Conservation (phyloP, 1,140 invertebrate species). For the Holotrichia oblita region DNA sequence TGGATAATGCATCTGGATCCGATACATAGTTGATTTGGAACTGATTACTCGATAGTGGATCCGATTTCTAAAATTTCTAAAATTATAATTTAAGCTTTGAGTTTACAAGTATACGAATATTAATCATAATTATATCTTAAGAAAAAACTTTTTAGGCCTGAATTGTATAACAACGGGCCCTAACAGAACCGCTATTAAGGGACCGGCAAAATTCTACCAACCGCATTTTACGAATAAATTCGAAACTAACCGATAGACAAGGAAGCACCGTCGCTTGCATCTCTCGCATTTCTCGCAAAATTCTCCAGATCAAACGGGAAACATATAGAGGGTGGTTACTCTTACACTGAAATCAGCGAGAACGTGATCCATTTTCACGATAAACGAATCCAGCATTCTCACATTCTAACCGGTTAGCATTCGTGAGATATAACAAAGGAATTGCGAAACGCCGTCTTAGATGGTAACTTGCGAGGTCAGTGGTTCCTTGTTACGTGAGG, state of each 20-base stretch:
- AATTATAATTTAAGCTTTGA: too few species aligned
- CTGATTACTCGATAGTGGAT: too few species aligned
- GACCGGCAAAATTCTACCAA: neutral
- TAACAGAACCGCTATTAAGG: neutral
- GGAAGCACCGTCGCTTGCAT: conserved; percentile 23
- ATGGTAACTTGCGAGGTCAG: conserved; percentile 54
- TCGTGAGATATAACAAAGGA: conserved; percentile 61
- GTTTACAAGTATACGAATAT: too few species aligned
- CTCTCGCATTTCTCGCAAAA: conserved; percentile 55
- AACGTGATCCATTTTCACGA: conserved; percentile 47
- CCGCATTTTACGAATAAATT: neutral
- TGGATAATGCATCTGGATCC: too few species aligned
- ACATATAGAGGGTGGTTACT: conserved; percentile 62
- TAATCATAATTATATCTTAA: too few species aligned
- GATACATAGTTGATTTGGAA: too few species aligned
- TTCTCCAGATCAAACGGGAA: conserved; percentile 62
- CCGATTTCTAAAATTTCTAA: too few species aligned
- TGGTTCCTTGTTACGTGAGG: conserved; percentile 45
- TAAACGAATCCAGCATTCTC: neutral
- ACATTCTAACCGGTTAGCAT: conserved; percentile 51
- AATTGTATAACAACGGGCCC: too few species aligned
- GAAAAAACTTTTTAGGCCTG: too few species aligned
- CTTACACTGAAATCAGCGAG: conserved; percentile 51
- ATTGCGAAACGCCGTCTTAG: conserved; percentile 58
- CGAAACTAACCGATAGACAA: conserved; percentile 19